Base-by-base conservation (phyloP, 2,113 vertebrate species). In the Gymnorhina tibicen region DNA sequence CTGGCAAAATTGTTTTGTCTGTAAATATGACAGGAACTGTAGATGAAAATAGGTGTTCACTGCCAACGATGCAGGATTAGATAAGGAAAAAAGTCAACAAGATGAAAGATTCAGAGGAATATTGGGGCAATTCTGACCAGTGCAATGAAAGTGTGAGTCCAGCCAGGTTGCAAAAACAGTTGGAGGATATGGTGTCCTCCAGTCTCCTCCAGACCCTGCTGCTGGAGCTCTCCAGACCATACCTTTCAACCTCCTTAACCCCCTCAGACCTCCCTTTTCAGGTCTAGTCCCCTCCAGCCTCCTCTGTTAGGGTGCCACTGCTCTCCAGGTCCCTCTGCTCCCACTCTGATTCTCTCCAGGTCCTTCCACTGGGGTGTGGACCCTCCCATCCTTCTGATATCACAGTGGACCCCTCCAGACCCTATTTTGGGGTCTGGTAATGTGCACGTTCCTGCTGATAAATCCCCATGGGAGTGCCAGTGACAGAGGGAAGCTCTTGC, bases 1-100 rank as follows among this genome's bases (percentile, higher is more conserved):
- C 6, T 24, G 69, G 62, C 21, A 62, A 93, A 66, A 28, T 30
- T 81, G 82, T 87, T 95, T 93, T 79, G 42, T 85, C 85, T 93
- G 91, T 59, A 95, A 95, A 95, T 67, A 87, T 33, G 53, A 62
- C 20, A 76, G 18, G 67, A 84, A 67, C 1, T 68, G 12, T 32
- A 84, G n/a, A 22, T 30, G 41, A 52, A 77, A 53, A 81, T 27
- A 58, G 8, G 13, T 68, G 19, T 46, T 83, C 70, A 46, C 33
- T 76, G 59, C 10, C 10, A 8, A 23, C 6, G 1, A 91, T 3
- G 7, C 3, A 23, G 81, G 81, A 77, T 58, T 41, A 77, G 41
- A 37, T 42, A 93, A 64, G 39, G 6, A 26, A 78, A 67, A 85
- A 59, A 41, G 28, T 46, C 42, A 91, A 68, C 10, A 79, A 59